Conservation (phyloP, 2,797 vertebrate species). For the Thripadectes ignobilis region DNA sequence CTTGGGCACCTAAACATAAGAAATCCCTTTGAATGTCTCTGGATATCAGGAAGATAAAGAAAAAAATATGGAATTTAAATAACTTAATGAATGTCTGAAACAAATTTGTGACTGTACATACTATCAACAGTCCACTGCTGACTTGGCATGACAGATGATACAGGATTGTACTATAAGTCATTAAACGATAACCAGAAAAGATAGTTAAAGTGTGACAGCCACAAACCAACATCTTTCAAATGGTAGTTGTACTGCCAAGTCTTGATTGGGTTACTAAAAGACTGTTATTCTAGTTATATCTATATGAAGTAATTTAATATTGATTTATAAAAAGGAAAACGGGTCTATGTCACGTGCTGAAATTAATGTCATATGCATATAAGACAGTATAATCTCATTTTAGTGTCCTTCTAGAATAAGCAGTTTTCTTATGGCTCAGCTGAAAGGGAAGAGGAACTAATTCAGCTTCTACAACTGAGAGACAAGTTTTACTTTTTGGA, state of each 20-base stretch:
- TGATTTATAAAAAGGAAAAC: accelerated
- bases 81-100: neutral
- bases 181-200: neutral
- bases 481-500: neutral
- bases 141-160: neutral
- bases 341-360: neutral
- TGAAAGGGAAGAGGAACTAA: neutral
- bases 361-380: neutral
- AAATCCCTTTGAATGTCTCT: neutral
- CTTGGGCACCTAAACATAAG: neutral
- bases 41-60: neutral
- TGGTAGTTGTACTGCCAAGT: neutral
- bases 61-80: neutral
- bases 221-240: neutral
- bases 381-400: neutral
- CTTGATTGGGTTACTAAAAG: neutral
- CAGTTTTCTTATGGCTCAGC: neutral
- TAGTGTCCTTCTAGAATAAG: neutral
- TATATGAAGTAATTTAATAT: neutral
- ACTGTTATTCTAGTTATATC: neutral
- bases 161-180: neutral
- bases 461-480: neutral
- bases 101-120: neutral
- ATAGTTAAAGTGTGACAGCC: neutral
- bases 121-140: neutral